A percentile compares a stretch with the other conserved stretches of the same genome.
phyloP scores from a whole-genome alignment of 2,113 vertebrate species.

The Toxotes chatareus region DNA sequence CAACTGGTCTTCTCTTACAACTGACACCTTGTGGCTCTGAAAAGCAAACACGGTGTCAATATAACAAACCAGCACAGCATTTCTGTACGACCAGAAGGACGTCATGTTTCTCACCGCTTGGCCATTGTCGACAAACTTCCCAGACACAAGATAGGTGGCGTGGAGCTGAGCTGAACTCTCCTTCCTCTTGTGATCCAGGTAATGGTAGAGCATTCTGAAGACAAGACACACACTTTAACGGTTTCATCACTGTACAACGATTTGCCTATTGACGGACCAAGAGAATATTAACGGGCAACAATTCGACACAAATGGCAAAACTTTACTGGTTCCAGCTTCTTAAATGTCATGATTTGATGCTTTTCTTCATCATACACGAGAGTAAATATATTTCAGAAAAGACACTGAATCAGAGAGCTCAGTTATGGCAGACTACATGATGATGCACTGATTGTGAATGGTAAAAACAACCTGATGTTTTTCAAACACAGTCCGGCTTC shows the following conservation, averaged over 20 bases:
- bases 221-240: not conserved
- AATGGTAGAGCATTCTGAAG: conserved; percentile 94
- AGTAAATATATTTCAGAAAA: too few relatives aligned
- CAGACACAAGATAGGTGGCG: conserved; percentile 94
- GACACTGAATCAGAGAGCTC: too few relatives aligned
- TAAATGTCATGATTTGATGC: too few relatives aligned
- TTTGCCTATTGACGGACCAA: too few relatives aligned
- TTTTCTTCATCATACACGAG: too few relatives aligned
- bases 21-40: conserved; percentile 95
- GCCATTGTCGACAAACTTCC: conserved; percentile 88
- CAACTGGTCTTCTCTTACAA: conserved; percentile 94
- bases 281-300: too few relatives aligned
- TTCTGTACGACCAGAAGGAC: not conserved
- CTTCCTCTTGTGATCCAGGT: conserved; percentile 92
- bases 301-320: too few relatives aligned
- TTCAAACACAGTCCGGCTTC: too few relatives aligned
- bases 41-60: conserved; percentile 55
- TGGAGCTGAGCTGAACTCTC: conserved; percentile 91
- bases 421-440: too few relatives aligned
- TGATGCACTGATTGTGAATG: too few relatives aligned
- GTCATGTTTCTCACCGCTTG: conserved; percentile 81
- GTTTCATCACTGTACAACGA: not conserved
- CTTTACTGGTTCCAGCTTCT: too few relatives aligned
- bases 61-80: not conserved
- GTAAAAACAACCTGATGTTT: too few relatives aligned